Conservation (phyloP, 2,113 vertebrate species). For the Spheniscus mendiculus region DNA sequence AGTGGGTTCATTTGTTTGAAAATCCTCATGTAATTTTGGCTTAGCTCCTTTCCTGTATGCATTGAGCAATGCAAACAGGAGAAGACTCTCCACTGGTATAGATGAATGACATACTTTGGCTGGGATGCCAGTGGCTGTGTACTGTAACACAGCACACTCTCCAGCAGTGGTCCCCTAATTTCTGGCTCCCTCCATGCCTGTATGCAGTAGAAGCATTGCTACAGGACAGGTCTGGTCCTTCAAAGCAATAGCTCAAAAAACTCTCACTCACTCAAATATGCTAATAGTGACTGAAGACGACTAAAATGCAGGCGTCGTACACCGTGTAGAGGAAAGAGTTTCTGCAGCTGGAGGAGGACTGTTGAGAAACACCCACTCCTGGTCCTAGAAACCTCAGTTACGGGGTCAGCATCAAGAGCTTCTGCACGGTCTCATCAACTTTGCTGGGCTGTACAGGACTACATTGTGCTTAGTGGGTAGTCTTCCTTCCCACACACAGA, state of each 20-base stretch:
- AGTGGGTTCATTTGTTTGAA: background rate
- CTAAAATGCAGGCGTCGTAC: background rate
- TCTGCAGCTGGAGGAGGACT: background rate
- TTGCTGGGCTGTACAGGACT: background rate
- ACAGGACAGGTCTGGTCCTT: background rate
- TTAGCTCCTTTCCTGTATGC: background rate
- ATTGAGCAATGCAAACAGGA: background rate
- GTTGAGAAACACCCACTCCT: background rate
- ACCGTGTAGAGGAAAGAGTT: background rate
- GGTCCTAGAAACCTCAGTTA: background rate
- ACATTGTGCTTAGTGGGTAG: background rate
- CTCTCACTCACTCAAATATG: background rate
- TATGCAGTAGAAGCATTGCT: background rate
- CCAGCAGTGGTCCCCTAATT: background rate
- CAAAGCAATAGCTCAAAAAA: background rate
- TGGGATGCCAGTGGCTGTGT: background rate
- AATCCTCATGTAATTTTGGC: background rate
- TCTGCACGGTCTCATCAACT: background rate
- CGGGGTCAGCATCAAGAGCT: background rate
- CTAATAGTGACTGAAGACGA: background rate
- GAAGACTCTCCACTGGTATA: background rate
- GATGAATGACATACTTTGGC: background rate
- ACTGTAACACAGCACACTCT: background rate
- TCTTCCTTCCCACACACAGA: accelerated
- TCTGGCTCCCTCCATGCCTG: background rate